phyloP scores from a whole-genome alignment of 2,797 vertebrate genomes.

The Apodemus agrarius region DNA sequence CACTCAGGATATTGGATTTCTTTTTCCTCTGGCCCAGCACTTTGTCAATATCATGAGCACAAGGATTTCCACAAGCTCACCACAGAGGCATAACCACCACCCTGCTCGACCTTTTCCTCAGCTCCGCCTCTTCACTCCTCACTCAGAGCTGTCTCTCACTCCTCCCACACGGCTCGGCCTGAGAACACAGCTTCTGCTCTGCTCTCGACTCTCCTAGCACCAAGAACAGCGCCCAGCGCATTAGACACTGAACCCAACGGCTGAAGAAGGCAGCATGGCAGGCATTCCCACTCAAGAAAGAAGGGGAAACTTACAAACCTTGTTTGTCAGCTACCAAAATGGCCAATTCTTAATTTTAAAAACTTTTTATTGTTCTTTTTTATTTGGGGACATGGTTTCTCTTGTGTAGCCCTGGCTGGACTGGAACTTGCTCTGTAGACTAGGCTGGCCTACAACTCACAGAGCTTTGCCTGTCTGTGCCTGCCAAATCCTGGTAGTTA shows the following conservation, averaged over 20 bases:
- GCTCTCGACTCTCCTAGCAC: conserved; percentile 24
- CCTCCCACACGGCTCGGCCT: background rate
- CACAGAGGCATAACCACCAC: background rate
- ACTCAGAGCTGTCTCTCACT: no score
- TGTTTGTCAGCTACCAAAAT: background rate
- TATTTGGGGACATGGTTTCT: background rate
- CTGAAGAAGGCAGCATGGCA: background rate
- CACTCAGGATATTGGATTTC: background rate
- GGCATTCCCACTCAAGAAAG: background rate
- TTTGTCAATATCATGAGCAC: background rate
- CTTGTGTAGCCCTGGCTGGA: background rate
- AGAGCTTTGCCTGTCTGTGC: background rate
- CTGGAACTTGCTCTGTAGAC: background rate
- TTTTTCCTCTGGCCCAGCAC: background rate
- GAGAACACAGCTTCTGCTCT: background rate
- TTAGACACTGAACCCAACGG: background rate
- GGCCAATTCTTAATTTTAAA: background rate
- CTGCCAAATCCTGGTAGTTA: background rate
- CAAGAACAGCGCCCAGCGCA: conserved; percentile 47
- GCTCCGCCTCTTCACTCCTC: background rate
- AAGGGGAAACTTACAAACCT: background rate
- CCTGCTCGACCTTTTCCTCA: background rate
- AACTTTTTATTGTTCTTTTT: background rate
- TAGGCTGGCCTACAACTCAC: background rate
- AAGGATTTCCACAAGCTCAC: background rate